Evolutionary conservation across 2,797 vertebrate species (phyloP), one percentile per base, ranked within the genome.

Genomic region (Euthynnus affinis): DNA sequence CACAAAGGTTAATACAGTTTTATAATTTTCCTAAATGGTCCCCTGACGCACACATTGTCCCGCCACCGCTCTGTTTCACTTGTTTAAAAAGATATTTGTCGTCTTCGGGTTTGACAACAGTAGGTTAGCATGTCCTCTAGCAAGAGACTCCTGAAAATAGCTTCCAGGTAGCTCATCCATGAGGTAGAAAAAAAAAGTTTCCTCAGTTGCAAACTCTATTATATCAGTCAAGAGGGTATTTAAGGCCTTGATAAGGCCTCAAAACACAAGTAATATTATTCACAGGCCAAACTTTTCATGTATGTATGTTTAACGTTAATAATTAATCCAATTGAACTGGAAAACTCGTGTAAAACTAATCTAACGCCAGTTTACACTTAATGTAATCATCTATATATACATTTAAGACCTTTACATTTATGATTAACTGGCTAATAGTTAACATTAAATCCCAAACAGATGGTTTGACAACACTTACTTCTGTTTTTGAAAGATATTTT

Each of bases 1-100:
- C 9, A 2, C 23, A 74, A 52, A 80, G 20, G 60, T 49, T 46
- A 75, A 67, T 49, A 12, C 6, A 44, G 3, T 13, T 70, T 46
- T 37, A 23, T 49, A 0, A 22, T 13, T 17, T 40, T 5, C 56
- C 1, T n/a, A 18, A 70, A 80, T 29, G 6, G 58, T 71, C 0
- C 27, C 27, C 6, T 10, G 17, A 62, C 2, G 12, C 6, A 48
- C 2, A 42, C 15, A 17, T 10, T 46, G 9, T 29, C 2, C 14
- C 10, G 0, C 2, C 5, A 2, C 5, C 15, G 2, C 1, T 1
- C 1, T 10, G 14, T 67, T 65, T 53, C 1, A 17, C 42, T 8
- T 9, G 46, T 49, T 49, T 34, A 5, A 17, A 23, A 20, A 22
- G 22, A 17, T 25, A 10, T 48, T 29, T 2, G 4, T 44, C 17